These are phyloP conservation scores for Xiphorhynchus erythropygius DNA, from an alignment of 2,797 vertebrate species.

Conservation along the genomic window DNA sequence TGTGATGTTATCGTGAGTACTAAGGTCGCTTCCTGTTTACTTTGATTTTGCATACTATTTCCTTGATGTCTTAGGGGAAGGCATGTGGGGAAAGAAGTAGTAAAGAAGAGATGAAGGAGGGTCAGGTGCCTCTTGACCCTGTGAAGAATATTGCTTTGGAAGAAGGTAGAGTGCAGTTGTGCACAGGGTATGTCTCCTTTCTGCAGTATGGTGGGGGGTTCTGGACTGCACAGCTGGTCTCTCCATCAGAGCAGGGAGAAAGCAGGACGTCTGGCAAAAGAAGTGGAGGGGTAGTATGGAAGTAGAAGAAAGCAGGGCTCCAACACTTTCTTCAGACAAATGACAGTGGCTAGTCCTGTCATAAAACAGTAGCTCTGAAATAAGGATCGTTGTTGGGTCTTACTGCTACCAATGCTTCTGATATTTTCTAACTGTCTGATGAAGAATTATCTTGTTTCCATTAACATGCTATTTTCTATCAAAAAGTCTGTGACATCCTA, in stretches of 20 bases:
- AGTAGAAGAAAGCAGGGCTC: background rate
- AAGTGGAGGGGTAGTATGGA: background rate
- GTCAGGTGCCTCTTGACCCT: background rate
- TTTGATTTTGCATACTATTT: background rate
- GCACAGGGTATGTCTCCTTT: fast-evolving
- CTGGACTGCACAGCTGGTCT: background rate
- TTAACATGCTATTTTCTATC: background rate
- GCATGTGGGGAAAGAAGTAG: background rate
- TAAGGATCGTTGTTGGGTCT: background rate
- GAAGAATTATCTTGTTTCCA: background rate
- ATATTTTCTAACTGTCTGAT: background rate
- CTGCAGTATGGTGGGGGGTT: background rate
- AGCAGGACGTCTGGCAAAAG: background rate
- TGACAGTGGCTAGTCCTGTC: background rate
- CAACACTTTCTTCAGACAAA: background rate
- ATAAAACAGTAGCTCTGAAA: background rate
- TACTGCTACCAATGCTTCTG: background rate
- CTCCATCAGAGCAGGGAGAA: background rate
- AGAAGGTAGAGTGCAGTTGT: background rate
- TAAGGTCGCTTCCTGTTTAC: background rate
- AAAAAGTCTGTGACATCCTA: background rate
- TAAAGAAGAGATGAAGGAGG: background rate
- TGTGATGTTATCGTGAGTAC: background rate
- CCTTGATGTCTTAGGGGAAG: background rate
- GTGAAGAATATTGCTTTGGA: background rate